phyloP scores from a whole-genome alignment of 2,113 vertebrate genomes.

The Myocastor coypus region DNA sequence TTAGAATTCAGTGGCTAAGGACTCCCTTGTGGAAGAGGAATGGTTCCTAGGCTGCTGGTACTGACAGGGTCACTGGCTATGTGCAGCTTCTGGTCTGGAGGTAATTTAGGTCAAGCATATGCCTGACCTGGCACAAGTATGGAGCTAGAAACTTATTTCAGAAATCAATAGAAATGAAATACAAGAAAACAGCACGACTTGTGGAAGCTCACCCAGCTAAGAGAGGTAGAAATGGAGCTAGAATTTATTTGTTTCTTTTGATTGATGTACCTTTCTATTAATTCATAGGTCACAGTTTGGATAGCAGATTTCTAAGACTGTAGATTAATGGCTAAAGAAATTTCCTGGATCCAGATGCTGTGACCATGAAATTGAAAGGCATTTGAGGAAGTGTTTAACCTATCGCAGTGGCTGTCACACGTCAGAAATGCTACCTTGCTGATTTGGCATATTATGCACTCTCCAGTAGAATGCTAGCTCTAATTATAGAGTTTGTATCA shows the following conservation, averaged over 20 bases:
- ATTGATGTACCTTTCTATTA: conserved; percentile 48
- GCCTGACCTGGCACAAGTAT: neutral
- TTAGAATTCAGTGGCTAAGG: neutral
- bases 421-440: neutral
- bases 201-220: neutral
- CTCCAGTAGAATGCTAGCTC: conserved; percentile 65
- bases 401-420: neutral
- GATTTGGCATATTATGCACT: neutral
- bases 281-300: conserved; percentile 19
- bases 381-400: conserved; percentile 16
- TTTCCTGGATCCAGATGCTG: neutral
- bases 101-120: conserved; percentile 51
- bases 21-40: neutral
- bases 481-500: conserved; percentile 72
- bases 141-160: conserved; percentile 44
- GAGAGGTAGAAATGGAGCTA: neutral
- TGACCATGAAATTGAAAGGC: conserved; percentile 31
- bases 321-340: neutral
- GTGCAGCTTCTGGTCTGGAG: neutral
- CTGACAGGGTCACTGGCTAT: neutral
- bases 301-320: neutral
- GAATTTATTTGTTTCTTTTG: conserved; percentile 47
- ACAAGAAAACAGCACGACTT: conserved; percentile 5
- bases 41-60: neutral
- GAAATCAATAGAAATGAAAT: conserved; percentile 30